phyloP scores from a whole-genome alignment of 2,113 vertebrate species.

The Chaenogobius annularis region DNA sequence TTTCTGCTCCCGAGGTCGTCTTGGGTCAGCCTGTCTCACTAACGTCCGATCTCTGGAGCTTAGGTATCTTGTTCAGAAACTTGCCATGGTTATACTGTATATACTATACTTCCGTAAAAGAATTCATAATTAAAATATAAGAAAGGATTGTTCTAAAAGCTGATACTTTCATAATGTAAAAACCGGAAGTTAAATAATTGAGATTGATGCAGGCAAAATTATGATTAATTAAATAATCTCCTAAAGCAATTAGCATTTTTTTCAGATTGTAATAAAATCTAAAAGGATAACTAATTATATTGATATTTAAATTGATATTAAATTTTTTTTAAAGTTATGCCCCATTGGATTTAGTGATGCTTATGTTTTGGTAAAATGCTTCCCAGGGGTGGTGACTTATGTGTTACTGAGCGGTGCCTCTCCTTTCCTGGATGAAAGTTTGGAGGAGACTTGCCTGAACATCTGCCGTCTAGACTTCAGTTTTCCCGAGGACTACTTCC shows the following conservation, averaged over 20 bases:
- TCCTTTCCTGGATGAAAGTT: slow-evolving; percentile 96
- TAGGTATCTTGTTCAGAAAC: slow-evolving; percentile 69
- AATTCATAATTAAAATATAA: too few relatives aligned
- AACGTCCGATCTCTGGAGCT: slow-evolving; percentile 93
- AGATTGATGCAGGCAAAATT: too few relatives aligned
- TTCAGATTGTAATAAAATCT: too few relatives aligned
- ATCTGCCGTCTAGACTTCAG: slow-evolving; percentile 99
- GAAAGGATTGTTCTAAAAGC: too few relatives aligned
- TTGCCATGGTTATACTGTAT: neutral
- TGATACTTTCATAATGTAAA: too few relatives aligned
- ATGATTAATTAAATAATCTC: too few relatives aligned
- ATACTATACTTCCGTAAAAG: neutral
- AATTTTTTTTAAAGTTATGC: neutral
- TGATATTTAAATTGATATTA: too few relatives aligned
- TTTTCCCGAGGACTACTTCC: slow-evolving; percentile 98
- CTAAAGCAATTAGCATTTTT: too few relatives aligned
- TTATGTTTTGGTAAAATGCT: slow-evolving; percentile 3
- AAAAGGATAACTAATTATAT: too few relatives aligned
- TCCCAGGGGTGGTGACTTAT: slow-evolving; percentile 88
- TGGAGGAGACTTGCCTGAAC: slow-evolving; percentile 98
- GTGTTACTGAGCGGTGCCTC: slow-evolving; percentile 96
- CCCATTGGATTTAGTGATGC: neutral
- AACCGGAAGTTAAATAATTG: too few relatives aligned
- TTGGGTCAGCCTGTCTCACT: slow-evolving; percentile 92
- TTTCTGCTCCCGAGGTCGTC: slow-evolving; percentile 96